These are phyloP conservation scores for Melipona bicolor DNA, from an alignment of 2,888 invertebrate genomes.

Conservation along the genomic window DNA sequence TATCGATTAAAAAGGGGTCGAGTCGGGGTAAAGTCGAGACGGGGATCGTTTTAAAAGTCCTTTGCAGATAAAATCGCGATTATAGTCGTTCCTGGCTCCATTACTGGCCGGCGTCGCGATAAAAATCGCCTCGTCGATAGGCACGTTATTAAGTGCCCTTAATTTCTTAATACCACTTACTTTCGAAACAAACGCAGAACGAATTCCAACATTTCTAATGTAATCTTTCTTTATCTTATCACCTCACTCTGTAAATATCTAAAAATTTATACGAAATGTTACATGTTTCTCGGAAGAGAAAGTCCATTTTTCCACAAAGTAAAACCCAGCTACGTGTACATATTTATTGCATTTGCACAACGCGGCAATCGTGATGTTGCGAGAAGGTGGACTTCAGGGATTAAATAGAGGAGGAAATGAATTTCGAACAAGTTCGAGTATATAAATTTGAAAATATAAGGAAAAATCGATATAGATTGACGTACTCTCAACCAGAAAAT, in stretches of 20 bases:
- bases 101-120: slow-evolving; percentile 20
- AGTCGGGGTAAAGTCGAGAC: neutral
- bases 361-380: too few relatives aligned
- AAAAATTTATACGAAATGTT: too few relatives aligned
- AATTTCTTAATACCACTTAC: slow-evolving; percentile 12
- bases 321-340: too few relatives aligned
- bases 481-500: neutral
- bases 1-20: slow-evolving; percentile 10
- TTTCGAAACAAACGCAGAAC: neutral
- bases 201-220: neutral
- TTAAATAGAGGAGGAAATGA: neutral
- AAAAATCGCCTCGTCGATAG: slow-evolving; percentile 15
- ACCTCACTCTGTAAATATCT: too few relatives aligned
- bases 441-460: neutral
- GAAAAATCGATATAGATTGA: neutral
- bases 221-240: too few relatives aligned
- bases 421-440: neutral
- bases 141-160: slow-evolving; percentile 22
- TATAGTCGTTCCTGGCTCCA: slow-evolving; percentile 14
- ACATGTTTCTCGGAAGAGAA: too few relatives aligned
- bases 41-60: slow-evolving; percentile 10
- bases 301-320: too few relatives aligned
- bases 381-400: too few relatives aligned
- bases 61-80: slow-evolving; percentile 26
- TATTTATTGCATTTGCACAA: too few relatives aligned